Evolutionary conservation across 2,797 vertebrate genomes (phyloP).

Genomic region (Clarias platycephalus): DNA sequence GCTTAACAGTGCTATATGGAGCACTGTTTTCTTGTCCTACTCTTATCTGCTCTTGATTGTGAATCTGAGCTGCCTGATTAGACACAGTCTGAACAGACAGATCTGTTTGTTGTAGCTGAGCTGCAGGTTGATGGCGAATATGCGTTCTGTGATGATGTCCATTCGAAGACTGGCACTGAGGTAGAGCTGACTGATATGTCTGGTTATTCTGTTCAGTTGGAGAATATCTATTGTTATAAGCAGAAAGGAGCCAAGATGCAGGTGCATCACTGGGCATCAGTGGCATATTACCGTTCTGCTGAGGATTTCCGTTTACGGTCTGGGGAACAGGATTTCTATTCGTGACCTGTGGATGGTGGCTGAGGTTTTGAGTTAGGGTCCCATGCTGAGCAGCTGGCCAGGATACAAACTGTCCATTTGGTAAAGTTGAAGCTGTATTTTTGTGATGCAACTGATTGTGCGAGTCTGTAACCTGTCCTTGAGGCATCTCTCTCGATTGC

Average conservation of each 20-base stretch:
- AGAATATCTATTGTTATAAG: not conserved
- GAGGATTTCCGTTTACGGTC: not conserved
- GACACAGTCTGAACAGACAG: not conserved
- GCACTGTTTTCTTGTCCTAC: not conserved
- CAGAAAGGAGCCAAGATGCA: not conserved
- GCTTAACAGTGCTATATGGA: not conserved
- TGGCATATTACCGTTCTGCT: conserved; percentile 6
- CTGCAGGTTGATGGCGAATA: not conserved
- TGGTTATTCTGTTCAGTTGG: not conserved
- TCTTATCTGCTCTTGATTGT: not conserved
- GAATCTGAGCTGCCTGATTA: not conserved
- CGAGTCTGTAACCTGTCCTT: not conserved
- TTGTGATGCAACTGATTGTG: not conserved
- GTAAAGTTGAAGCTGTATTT: not conserved
- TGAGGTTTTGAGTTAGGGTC: not conserved
- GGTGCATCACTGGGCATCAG: not conserved
- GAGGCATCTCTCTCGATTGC: not conserved
- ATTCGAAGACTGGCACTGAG: not conserved
- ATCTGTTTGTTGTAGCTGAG: not conserved
- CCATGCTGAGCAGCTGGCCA: not conserved
- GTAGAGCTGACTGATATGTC: not conserved
- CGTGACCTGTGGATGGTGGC: not conserved
- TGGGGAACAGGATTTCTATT: not conserved
- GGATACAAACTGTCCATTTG: not conserved
- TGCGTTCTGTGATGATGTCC: conserved; percentile 8